These are phyloP conservation scores for Archaeoteleia sp. DNA, from an alignment of 2,888 invertebrate genomes.

Conservation along the genomic window DNA sequence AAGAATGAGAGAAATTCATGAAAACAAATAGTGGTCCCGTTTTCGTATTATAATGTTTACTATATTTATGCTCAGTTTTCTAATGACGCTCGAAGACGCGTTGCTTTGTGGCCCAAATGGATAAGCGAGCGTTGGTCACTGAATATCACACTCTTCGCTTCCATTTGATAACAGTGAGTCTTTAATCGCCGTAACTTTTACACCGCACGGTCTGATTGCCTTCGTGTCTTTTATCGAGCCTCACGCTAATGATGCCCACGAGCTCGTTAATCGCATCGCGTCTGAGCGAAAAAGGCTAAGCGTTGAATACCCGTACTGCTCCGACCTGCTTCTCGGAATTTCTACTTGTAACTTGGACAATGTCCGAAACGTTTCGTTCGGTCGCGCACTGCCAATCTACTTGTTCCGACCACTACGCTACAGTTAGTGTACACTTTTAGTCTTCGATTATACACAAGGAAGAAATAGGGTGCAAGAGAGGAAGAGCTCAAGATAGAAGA, in stretches of 20 bases:
- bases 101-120: too few relatives aligned
- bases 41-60: too few relatives aligned
- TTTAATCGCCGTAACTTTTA: too few relatives aligned
- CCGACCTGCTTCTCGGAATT: slow-evolving; percentile 69
- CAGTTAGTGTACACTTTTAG: slow-evolving; percentile 4
- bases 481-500: slow-evolving; percentile 7
- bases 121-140: too few relatives aligned
- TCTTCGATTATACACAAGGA: neutral
- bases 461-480: slow-evolving; percentile 6
- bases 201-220: slow-evolving; percentile 35
- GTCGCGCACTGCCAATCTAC: slow-evolving; percentile 12
- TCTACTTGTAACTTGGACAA: slow-evolving; percentile 49
- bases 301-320: slow-evolving; percentile 72
- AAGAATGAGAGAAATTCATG: too few relatives aligned
- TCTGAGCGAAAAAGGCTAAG: slow-evolving; percentile 62
- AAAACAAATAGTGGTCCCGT: too few relatives aligned
- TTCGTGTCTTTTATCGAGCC: slow-evolving; percentile 44
- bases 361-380: slow-evolving; percentile 30
- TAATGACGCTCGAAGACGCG: too few relatives aligned
- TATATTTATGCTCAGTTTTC: too few relatives aligned
- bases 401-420: slow-evolving; percentile 20
- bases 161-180: too few relatives aligned
- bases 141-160: too few relatives aligned
- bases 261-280: slow-evolving; percentile 66
- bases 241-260: slow-evolving; percentile 57